These are phyloP conservation scores for Mythimna ferrago DNA, from an alignment of 2,888 invertebrate species.

Conservation along the genomic window DNA sequence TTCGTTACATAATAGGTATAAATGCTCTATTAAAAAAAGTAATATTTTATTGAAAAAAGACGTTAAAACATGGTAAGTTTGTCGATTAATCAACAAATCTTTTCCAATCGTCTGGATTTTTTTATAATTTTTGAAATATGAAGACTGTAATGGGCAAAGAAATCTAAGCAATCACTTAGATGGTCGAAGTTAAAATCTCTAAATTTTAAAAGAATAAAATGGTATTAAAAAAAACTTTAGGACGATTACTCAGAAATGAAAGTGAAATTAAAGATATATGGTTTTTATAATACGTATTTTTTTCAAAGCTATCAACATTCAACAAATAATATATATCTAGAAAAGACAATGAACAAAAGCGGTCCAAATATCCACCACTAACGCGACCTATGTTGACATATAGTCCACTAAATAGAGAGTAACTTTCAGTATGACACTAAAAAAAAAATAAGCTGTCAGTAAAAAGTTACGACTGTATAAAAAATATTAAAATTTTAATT, in stretches of 20 bases:
- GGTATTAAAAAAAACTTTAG: not conserved
- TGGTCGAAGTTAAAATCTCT: not conserved
- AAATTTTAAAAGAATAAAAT: not conserved
- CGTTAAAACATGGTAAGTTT: conserved; percentile 31
- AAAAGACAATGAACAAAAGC: no score
- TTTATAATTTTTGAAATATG: conserved; percentile 34
- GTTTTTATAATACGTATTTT: not conserved
- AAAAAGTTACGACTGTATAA: no score
- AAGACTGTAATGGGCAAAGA: conserved; percentile 17
- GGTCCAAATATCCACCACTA: no score
- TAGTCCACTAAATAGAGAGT: no score
- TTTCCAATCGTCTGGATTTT: conserved; percentile 35
- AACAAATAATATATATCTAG: no score
- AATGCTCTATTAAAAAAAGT: not conserved
- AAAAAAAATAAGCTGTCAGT: no score
- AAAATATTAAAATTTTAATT: no score
- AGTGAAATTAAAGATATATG: not conserved
- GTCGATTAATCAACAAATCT: conserved; percentile 44
- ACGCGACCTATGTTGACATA: no score
- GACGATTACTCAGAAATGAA: not conserved
- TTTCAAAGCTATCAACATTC: no score
- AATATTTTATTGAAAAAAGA: conserved; percentile 25
- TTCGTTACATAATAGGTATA: not conserved
- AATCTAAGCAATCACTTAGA: conserved; percentile 31
- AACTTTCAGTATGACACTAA: no score